Evolutionary conservation across 2,113 vertebrate genomes (phyloP), one percentile per base, ranked within the genome.

Genomic region (Lepisosteus osseus): DNA sequence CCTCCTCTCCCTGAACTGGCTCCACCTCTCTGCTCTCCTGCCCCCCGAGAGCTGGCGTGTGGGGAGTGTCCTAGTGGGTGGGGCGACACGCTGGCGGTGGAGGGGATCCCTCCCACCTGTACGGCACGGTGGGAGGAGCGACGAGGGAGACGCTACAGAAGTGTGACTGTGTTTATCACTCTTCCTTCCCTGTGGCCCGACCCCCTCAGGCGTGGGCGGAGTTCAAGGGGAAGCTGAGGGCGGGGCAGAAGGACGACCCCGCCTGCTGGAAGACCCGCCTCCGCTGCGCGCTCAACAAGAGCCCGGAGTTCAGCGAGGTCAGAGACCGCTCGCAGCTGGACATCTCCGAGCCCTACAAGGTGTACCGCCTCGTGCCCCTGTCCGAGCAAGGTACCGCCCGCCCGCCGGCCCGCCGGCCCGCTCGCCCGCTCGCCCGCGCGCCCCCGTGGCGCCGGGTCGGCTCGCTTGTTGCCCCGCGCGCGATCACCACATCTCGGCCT

Each of bases 231-330:
- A 96, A 94, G 76, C 76, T 86, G 70, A 75, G 74, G 0, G 86
- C 87, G 0, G 89, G 83, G 0, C 78, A 77, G 1, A 69, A 72
- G 3, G 72, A 84, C 13, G 90, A 89, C 72, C 90, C 94, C 0
- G 94, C 95, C 0, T 72, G 79, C 41, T 97, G 95, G 93, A 97
- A 97, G 81, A 97, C 95, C 0, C 94, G 95, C 0, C 83, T 97
- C 4, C 94, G 95, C 66, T 97, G 95, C 65, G 95, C 95, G 54
- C 90, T 97, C 54, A 95, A 95, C 86, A 96, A 97, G 84, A 97
- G 95, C 59, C 67, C 87, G 0, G 95, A 97, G 83, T 97, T 97
- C 61, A 57, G 72, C 5, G 95, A 97, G 77, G 87, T 93, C 68
- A 79, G 76, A 0, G 84, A 88, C 0, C 89, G 86, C 3, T 88